Conservation (phyloP, 2,797 vertebrate genomes). For the Sebastes aleutianus region DNA sequence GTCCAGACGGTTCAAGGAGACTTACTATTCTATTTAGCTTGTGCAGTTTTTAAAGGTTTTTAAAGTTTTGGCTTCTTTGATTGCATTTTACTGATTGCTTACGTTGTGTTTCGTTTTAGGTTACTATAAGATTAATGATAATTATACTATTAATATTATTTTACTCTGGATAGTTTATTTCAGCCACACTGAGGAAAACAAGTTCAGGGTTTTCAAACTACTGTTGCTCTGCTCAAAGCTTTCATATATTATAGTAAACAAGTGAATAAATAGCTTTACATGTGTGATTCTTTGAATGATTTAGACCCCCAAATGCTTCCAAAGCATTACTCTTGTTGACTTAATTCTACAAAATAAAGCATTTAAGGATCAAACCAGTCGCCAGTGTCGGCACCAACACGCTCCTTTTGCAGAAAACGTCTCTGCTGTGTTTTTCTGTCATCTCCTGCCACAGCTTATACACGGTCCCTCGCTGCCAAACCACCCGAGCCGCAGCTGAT, state of each 20-base stretch:
- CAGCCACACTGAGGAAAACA: background rate
- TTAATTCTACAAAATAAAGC: slow-evolving; percentile 34
- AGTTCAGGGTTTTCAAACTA: background rate
- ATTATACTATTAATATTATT: background rate
- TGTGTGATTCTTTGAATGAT: background rate
- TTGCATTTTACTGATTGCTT: background rate
- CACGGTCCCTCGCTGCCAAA: slow-evolving; percentile 43
- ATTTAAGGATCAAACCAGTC: background rate
- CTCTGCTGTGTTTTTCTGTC: slow-evolving; percentile 40
- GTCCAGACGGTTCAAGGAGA: background rate
- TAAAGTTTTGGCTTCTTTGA: background rate
- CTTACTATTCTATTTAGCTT: background rate
- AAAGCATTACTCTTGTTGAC: slow-evolving; percentile 7
- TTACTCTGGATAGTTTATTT: background rate
- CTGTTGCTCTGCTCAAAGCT: background rate
- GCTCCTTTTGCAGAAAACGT: slow-evolving; percentile 16
- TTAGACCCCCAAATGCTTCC: background rate
- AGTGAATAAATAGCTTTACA: background rate
- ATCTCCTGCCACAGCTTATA: slow-evolving; percentile 63
- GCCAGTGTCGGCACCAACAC: slow-evolving; percentile 12
- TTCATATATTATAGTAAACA: background rate
- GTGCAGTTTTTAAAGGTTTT: too few relatives aligned
- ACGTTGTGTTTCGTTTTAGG: background rate
- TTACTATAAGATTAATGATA: background rate
- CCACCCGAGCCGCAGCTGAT: slow-evolving; percentile 61